Evolutionary conservation across 2,888 invertebrate genomes (phyloP).

Genomic region (Coecobrya sp.): DNA sequence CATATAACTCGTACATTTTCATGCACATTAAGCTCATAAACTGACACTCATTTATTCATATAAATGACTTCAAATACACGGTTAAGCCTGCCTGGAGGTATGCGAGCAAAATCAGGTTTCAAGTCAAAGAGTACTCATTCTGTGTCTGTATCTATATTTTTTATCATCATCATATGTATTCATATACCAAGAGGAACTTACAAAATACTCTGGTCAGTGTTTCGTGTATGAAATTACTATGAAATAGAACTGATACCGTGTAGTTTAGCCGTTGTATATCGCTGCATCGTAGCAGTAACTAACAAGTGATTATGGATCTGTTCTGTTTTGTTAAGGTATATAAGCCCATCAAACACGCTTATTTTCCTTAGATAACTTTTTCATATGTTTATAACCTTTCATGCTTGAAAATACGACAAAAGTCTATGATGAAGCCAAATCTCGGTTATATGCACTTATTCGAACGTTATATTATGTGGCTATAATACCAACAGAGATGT

Average conservation of each 20-base stretch:
- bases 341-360: not conserved
- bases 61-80: conserved; percentile 2
- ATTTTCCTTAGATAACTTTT: not conserved
- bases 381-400: not conserved
- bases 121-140: not conserved
- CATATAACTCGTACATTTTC: not conserved
- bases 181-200: not conserved
- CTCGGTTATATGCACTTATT: not conserved
- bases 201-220: not conserved
- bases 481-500: not conserved
- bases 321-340: not conserved
- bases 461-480: not conserved
- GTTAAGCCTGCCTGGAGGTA: conserved; percentile 52
- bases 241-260: not conserved
- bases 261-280: not conserved
- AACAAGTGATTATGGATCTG: not conserved
- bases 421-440: not conserved
- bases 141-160: not conserved
- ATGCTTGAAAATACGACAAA: not conserved
- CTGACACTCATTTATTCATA: not conserved
- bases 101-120: conserved; percentile 52
- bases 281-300: not conserved
- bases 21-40: not conserved
- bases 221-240: not conserved
- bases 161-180: not conserved